Evolutionary conservation across 2,113 vertebrate genomes (phyloP).

Genomic region (Empidonax alnorum): DNA sequence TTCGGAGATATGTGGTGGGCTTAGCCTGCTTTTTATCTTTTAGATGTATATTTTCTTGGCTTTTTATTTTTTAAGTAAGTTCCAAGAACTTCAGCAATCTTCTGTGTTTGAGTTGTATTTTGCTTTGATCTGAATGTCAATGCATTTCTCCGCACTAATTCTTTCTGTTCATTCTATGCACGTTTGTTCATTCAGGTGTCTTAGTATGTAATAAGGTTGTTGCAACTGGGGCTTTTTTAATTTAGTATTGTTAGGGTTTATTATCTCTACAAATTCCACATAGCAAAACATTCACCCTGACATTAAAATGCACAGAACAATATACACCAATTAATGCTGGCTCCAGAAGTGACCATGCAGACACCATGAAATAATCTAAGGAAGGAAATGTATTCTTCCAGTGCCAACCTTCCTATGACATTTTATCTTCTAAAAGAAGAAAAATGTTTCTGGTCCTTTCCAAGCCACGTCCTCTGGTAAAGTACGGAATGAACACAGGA

Average conservation of each 20-base stretch:
- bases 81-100: neutral
- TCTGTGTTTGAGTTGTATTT: neutral
- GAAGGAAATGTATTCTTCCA: constrained; percentile 21
- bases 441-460: neutral
- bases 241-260: constrained; percentile 65
- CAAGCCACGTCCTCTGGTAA: neutral
- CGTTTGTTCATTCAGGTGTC: neutral
- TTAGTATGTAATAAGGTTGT: constrained; percentile 26
- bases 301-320: constrained; percentile 19
- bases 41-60: neutral
- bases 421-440: neutral
- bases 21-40: neutral
- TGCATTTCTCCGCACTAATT: neutral
- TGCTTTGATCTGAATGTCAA: neutral
- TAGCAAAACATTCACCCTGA: constrained; percentile 25
- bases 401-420: neutral
- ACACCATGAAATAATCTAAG: constrained; percentile 17
- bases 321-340: constrained; percentile 30
- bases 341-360: neutral
- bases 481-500: neutral
- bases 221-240: neutral
- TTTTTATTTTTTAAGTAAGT: neutral
- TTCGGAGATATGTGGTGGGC: neutral
- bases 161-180: neutral
- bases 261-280: constrained; percentile 45